A percentile compares a stretch with the other conserved stretches of the same genome.
Evolutionary conservation across 2,888 invertebrate species (phyloP).

Genomic region (Leuctra nigra): DNA sequence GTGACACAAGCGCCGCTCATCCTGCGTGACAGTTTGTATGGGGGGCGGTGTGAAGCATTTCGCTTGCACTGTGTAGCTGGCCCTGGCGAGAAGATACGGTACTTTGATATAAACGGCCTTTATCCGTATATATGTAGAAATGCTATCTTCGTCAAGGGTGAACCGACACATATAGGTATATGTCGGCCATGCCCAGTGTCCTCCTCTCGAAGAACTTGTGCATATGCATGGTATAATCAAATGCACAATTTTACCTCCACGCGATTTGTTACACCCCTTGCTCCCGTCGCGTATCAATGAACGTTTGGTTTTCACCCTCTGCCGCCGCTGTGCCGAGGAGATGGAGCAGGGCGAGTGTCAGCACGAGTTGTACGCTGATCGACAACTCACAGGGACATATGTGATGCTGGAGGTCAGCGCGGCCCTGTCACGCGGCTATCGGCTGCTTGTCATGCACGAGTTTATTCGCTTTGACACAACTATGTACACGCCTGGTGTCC

Average conservation of each 20-base stretch:
- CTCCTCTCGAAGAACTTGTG: background rate
- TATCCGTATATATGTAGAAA: no score
- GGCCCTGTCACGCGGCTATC: constrained; percentile 35
- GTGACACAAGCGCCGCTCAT: no score
- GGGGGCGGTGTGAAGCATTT: no score
- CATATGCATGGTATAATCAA: background rate
- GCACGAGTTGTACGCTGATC: constrained; percentile 33
- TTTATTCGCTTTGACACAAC: constrained; percentile 35
- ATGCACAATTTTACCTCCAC: background rate
- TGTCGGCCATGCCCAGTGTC: no score
- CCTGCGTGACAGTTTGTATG: no score
- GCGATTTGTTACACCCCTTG: constrained; percentile 33
- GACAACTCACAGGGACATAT: constrained; percentile 35
- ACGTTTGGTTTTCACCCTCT: constrained; percentile 37
- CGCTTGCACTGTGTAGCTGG: no score
- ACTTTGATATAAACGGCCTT: no score
- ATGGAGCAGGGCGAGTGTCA: constrained; percentile 32
- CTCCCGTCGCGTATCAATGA: constrained; percentile 33
- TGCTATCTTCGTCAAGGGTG: no score
- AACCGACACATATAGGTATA: no score
- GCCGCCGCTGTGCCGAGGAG: constrained; percentile 34
- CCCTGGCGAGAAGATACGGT: no score
- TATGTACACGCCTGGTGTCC: constrained; percentile 28
- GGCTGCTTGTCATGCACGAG: constrained; percentile 34
- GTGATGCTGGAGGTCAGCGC: constrained; percentile 35